Conservation (phyloP, 2,888 invertebrate species). For the Dugesia japonica region DNA sequence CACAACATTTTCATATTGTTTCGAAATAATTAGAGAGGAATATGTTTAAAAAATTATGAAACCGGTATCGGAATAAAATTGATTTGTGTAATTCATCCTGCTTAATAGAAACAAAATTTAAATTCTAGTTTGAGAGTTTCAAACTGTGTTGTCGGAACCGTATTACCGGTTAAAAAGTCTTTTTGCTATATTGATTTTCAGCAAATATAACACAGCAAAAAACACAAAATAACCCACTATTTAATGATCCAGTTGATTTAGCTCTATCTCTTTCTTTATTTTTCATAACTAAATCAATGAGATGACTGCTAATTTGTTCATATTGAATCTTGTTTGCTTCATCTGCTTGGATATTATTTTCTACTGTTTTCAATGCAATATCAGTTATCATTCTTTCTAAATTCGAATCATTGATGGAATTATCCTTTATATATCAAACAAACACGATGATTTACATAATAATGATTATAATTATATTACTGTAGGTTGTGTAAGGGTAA, state of each 20-base stretch:
- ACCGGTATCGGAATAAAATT: too few species aligned
- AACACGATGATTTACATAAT: too few species aligned
- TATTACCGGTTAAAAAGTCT: too few species aligned
- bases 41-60: too few species aligned
- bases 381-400: neutral
- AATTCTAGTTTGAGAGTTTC: too few species aligned
- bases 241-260: neutral
- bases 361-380: neutral
- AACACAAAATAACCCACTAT: neutral
- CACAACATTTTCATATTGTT: too few species aligned
- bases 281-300: neutral
- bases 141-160: too few species aligned
- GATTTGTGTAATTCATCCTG: too few species aligned
- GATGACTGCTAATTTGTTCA: neutral
- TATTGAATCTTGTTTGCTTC: neutral
- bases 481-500: neutral
- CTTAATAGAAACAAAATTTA: too few species aligned
- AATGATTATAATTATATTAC: neutral
- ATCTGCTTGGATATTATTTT: neutral
- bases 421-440: neutral
- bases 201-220: too few species aligned
- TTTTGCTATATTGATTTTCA: too few species aligned
- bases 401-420: neutral
- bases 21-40: too few species aligned
- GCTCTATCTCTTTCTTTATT: conserved; percentile 7